phyloP scores from a whole-genome alignment of 2,113 vertebrate genomes.

The Periophthalmus modestus region DNA sequence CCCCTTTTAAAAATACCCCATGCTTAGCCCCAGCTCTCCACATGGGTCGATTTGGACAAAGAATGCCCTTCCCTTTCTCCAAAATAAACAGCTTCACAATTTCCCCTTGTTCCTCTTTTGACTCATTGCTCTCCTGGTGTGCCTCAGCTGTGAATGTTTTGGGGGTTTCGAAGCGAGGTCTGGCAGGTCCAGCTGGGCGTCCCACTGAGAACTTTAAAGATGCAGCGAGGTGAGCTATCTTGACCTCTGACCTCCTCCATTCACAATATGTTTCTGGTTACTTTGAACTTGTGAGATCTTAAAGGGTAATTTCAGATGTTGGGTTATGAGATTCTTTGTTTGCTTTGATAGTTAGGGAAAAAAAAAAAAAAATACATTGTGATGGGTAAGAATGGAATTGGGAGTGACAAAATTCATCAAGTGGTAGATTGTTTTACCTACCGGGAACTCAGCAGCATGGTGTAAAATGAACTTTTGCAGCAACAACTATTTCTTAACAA shows the following conservation, averaged over 20 bases:
- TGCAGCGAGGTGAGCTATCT: slow-evolving; percentile 35
- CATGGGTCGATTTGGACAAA: slow-evolving; percentile 10
- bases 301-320: neutral
- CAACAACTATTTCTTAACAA: too few relatives aligned
- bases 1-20: neutral
- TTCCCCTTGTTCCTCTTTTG: slow-evolving; percentile 8
- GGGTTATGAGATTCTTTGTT: slow-evolving; percentile 26
- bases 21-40: neutral
- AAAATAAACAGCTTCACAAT: slow-evolving; percentile 11
- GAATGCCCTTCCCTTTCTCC: slow-evolving; percentile 3
- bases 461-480: too few relatives aligned
- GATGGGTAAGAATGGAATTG: neutral
- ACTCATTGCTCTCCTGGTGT: neutral
- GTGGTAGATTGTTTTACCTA: neutral
- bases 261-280: slow-evolving; percentile 45
- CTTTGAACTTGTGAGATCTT: slow-evolving; percentile 32
- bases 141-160: slow-evolving; percentile 6
- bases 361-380: neutral
- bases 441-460: too few relatives aligned
- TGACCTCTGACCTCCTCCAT: slow-evolving; percentile 42
- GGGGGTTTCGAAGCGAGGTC: neutral
- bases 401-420: neutral
- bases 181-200: slow-evolving; percentile 45
- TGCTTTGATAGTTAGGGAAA: slow-evolving; percentile 22
- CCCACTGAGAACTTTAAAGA: slow-evolving; percentile 59